Percentiles rank a stretch among this genome's conserved stretches.
phyloP scores from a whole-genome alignment of 2,797 vertebrate genomes.

The Sebastes ruberrimus region DNA sequence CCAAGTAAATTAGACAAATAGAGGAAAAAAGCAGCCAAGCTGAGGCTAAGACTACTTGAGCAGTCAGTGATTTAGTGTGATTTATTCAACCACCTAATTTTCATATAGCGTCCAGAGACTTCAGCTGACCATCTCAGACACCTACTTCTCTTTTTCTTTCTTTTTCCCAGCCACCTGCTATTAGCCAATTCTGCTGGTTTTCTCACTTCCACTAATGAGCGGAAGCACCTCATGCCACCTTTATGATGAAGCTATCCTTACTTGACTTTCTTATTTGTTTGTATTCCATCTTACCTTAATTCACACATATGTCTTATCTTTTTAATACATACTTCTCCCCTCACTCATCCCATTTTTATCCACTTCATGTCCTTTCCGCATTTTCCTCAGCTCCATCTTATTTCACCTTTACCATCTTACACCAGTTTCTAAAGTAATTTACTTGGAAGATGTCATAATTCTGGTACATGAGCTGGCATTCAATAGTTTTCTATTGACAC shows the following conservation, averaged over 20 bases:
- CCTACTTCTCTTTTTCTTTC: background rate
- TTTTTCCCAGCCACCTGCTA: background rate
- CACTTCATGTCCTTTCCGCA: background rate
- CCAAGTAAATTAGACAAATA: slow-evolving; percentile 19
- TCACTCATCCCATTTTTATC: background rate
- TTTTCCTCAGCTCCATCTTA: background rate
- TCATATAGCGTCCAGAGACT: slow-evolving; percentile 15
- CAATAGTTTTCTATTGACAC: background rate
- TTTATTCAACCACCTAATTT: slow-evolving; percentile 40
- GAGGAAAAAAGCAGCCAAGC: background rate
- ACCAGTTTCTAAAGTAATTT: background rate
- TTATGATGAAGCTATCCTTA: background rate
- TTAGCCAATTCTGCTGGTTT: slow-evolving; percentile 3
- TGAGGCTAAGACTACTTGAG: background rate
- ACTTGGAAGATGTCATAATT: background rate
- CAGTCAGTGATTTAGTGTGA: slow-evolving; percentile 4
- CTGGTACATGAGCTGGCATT: background rate
- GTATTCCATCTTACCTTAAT: background rate
- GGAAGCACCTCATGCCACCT: background rate
- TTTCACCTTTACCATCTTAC: background rate
- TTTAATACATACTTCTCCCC: background rate
- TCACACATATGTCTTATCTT: background rate
- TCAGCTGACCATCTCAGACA: background rate
- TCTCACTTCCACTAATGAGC: slow-evolving; percentile 13
- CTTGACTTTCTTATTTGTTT: background rate